A percentile compares a stretch with the other conserved stretches of the same genome.
phyloP scores from a whole-genome alignment of 2,797 vertebrate genomes.

The Parauchenoglanis punctatus region DNA sequence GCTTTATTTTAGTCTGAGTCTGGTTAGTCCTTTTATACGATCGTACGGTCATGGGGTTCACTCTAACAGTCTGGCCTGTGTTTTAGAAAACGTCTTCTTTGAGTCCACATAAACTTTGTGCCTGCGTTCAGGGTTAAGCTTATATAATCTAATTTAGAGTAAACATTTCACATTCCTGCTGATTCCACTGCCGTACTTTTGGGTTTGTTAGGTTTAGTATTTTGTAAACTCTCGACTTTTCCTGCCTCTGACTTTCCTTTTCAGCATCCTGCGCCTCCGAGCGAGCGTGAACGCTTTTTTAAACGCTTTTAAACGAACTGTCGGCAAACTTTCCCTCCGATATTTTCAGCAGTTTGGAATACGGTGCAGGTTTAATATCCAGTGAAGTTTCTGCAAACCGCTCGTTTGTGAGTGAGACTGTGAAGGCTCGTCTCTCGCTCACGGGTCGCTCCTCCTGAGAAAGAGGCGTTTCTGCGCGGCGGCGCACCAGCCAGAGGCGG shows the following conservation, averaged over 20 bases:
- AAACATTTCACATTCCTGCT: not conserved
- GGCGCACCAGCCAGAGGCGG: too few relatives aligned
- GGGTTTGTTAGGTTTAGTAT: not conserved
- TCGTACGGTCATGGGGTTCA: not conserved
- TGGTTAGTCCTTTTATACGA: rapidly evolving
- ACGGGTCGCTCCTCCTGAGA: not conserved
- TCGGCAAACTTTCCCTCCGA: not conserved
- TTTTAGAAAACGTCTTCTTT: not conserved
- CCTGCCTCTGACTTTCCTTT: not conserved
- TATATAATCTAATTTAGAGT: not conserved
- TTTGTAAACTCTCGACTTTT: not conserved
- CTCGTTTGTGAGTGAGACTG: not conserved
- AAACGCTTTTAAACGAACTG: too few relatives aligned
- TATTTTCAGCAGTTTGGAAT: not conserved
- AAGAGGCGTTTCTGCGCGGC: not conserved
- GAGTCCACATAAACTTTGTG: not conserved
- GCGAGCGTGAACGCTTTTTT: not conserved
- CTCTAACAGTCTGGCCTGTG: not conserved
- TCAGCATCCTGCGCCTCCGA: not conserved
- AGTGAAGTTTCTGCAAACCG: too few relatives aligned
- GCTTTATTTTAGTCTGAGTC: not conserved
- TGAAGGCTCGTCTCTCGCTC: not conserved
- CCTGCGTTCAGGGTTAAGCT: not conserved
- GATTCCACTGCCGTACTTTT: not conserved
- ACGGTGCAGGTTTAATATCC: not conserved